These are phyloP conservation scores for Frankliniella intonsa DNA, from an alignment of 2,888 invertebrate genomes.

Conservation along the genomic window DNA sequence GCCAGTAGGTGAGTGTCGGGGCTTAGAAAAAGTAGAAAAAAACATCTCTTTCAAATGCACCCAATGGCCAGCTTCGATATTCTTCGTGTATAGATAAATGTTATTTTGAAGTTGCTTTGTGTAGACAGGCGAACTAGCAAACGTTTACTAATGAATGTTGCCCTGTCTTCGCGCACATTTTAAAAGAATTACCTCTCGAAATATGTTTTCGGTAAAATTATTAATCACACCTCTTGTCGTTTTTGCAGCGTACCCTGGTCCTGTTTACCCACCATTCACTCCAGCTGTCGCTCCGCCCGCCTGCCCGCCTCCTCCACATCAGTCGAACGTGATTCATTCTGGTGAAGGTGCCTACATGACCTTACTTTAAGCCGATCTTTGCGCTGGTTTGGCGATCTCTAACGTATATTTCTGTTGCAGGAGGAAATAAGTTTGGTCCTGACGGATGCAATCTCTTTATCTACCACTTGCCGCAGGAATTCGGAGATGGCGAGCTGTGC, in stretches of 20 bases:
- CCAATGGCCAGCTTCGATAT: too few species aligned
- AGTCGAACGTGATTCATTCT: not conserved
- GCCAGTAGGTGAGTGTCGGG: constrained; percentile 78
- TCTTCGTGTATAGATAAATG: too few species aligned
- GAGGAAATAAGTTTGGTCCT: constrained; percentile 94
- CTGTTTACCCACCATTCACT: constrained; percentile 4
- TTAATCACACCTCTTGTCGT: not conserved
- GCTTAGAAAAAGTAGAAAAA: too few species aligned
- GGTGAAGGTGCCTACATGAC: not conserved
- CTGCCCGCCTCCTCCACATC: not conserved
- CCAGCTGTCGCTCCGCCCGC: not conserved
- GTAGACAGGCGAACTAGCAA: too few species aligned
- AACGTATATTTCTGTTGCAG: constrained; percentile 49
- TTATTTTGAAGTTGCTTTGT: too few species aligned
- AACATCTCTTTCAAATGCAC: too few species aligned
- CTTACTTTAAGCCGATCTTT: too few species aligned
- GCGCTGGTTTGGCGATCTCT: too few species aligned
- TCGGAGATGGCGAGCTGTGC: constrained; percentile 98
- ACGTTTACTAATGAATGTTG: too few species aligned
- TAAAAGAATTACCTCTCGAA: too few species aligned
- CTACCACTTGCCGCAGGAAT: constrained; percentile 99
- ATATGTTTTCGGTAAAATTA: too few species aligned
- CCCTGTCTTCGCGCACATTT: too few species aligned
- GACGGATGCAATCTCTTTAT: constrained; percentile 99
- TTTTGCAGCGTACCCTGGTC: not conserved